These are phyloP conservation scores for Oedothorax gibbosus DNA, from an alignment of 1,140 invertebrate genomes.

Conservation along the genomic window DNA sequence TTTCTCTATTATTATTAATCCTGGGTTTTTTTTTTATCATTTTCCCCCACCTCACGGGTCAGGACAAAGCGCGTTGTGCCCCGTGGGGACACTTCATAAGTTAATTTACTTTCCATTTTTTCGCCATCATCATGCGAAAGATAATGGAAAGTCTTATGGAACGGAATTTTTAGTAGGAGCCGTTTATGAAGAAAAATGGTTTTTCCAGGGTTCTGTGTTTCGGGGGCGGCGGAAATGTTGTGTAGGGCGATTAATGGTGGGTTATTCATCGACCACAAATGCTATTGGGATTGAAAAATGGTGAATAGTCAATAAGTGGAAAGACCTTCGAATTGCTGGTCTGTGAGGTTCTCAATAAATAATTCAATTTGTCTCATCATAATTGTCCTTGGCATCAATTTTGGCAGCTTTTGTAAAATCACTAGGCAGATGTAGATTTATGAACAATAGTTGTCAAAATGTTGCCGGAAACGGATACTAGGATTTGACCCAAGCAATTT, in stretches of 20 bases:
- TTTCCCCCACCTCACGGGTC: slow-evolving; percentile 1
- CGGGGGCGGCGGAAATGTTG: background rate
- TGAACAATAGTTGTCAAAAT: too few species aligned
- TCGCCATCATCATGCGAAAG: background rate
- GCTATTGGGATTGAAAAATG: too few species aligned
- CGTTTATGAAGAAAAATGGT: slow-evolving; percentile 44
- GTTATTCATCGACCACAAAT: too few species aligned
- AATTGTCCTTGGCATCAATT: too few species aligned
- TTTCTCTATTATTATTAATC: slow-evolving; percentile 56
- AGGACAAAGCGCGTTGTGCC: slow-evolving; percentile 35
- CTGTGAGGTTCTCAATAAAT: too few species aligned
- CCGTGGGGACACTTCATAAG: slow-evolving; percentile 27
- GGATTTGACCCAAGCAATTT: too few species aligned
- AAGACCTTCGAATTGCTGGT: too few species aligned
- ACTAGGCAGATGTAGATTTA: too few species aligned
- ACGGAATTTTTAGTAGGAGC: background rate
- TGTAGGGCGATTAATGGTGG: slow-evolving; percentile 5
- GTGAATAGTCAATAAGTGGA: too few species aligned
- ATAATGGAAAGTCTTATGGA: slow-evolving; percentile 38
- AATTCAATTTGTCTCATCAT: too few species aligned
- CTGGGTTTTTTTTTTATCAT: background rate
- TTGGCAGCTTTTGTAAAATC: too few species aligned
- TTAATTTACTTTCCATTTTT: slow-evolving; percentile 41
- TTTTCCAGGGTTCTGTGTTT: background rate
- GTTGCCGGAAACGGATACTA: too few species aligned